Base-by-base conservation (phyloP, 2,113 vertebrate species). In the Capra hircus region DNA sequence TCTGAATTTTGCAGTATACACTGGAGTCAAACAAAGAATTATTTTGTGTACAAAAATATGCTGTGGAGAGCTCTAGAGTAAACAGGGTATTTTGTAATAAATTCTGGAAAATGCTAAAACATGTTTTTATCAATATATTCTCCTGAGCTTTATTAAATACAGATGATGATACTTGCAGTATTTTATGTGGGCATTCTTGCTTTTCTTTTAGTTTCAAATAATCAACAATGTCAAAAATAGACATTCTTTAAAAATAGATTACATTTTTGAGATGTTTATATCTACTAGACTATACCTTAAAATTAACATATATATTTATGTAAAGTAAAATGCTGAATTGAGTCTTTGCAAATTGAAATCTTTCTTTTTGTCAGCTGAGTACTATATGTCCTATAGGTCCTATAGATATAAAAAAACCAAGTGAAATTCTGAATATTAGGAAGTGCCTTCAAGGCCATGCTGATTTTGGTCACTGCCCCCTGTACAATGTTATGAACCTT, bases 1-100 rank as follows among this genome's bases (percentile, higher is more conserved):
- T 57, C 52, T 96, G 45, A 96, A 97, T 87, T 96, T 97, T 97
- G 74, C 19, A 50, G 3, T 92, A 60, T 7, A 74, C 11, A 60
- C 30, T 55, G 5, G 59, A 52, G 9, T 96, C 64, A 82, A 74
- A 71, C 30, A 77, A 81, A 90, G 27, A 88, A 62, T 59, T 90
- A 40, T 93, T 83, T 92, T 94, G 7, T 89, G 83, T 91, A 81
- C 25, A 94, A 86, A 96, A 60, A 43, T 52, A 84, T 67, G 21
- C 27, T 25, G 1, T 85, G n/a, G 33, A 60, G 3, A 89, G 82
- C 19, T 60, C n/a, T 86, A 33, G 27, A 74, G 55, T 78, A 93
- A 78, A 25, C 2, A 84, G 15, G 3, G 3, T 88, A 21, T 53
- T 88, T 97, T 95, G 19, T 83, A 87, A 59, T 80, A 60, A 7